Base-by-base conservation (phyloP, 2,888 invertebrate genomes). In the Teinopalpus imperialis region DNA sequence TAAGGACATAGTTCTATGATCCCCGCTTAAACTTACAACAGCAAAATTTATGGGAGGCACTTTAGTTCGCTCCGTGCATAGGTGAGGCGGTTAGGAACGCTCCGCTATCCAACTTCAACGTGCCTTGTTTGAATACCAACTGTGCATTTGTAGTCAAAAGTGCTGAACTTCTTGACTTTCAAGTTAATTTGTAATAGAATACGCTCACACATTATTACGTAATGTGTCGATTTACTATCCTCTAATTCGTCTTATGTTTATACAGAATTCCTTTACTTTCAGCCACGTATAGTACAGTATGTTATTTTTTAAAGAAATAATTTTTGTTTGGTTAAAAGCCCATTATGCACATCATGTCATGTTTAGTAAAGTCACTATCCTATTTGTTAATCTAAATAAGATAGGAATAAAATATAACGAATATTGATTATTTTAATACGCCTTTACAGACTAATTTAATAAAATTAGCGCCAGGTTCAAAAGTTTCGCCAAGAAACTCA, bases 21-120 rank as follows among this genome's bases (percentile, higher is more conserved):
- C 27, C 24, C 3, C 67, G 75, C 74, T 81, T 81, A 80, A 85
- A 83, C 71, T 81, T 81, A 76, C 77, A 74, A 72, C 67, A 68
- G 66, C 59, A 54, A 74, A 81, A 86, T 86, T 83, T 85, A 86
- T 85, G 71, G 74, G 53, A 63, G 68, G 65, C 76, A 77, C 79
- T 79, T 79, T 75, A 75, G 73, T 71, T 69, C 61, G 46, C 52
- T 57, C 56, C 57, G 61, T 69, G 74, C 74, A 74, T 80, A 80
- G 72, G 75, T 72, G 63, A 60, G 61, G 63, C 43, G 47, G 48
- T 43, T 43, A 36, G 46, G 39, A 42, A 52, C 46, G 42, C 52
- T 52, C 48, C 54, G 54, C 52, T 52, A 51, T 54, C 59, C 53
- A 62, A 66, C 63, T 67, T 57, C 54, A 50, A 37, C 53, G 39